These are phyloP conservation scores for Coryphaenoides rupestris DNA, from an alignment of 2,113 vertebrate genomes.

Conservation along the genomic window DNA sequence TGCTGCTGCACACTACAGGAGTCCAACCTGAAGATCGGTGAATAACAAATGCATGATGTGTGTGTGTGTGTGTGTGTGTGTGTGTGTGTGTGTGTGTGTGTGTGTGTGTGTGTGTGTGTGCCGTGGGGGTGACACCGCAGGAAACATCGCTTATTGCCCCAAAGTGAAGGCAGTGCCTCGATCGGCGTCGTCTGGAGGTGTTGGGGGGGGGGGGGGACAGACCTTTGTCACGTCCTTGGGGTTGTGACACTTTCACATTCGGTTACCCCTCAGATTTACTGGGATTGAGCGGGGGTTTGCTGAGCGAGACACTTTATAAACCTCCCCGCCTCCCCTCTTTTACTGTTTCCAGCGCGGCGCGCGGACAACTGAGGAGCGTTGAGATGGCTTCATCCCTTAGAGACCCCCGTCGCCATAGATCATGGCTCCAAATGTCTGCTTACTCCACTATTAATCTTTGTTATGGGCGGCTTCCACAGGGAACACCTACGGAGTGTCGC, in stretches of 20 bases:
- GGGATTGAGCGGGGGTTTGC: constrained; percentile 57
- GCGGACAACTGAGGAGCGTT: constrained; percentile 41
- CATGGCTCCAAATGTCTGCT: constrained; percentile 63
- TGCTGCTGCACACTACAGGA: no score
- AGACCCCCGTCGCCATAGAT: constrained; percentile 61
- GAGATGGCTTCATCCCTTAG: constrained; percentile 68
- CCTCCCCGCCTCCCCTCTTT: constrained; percentile 72
- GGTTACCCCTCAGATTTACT: constrained; percentile 70
- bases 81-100: no score
- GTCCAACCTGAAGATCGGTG: background rate
- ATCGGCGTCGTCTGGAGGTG: no score
- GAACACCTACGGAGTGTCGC: constrained; percentile 42
- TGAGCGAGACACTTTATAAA: constrained; percentile 76
- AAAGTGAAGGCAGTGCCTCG: no score
- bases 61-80: no score
- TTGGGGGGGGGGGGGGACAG: no score
- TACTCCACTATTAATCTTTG: constrained; percentile 69
- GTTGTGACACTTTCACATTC: constrained; percentile 69
- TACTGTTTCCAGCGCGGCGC: constrained; percentile 56
- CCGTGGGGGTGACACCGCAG: constrained; percentile 46
- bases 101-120: no score
- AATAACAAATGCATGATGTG: constrained; percentile 44
- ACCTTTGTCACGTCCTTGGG: constrained; percentile 60
- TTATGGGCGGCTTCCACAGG: constrained; percentile 57
- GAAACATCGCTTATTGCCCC: no score